A percentile compares a stretch with the other conserved stretches of the same genome.
phyloP scores from a whole-genome alignment of 2,113 vertebrate genomes.

The Gopherus evgoodei region DNA sequence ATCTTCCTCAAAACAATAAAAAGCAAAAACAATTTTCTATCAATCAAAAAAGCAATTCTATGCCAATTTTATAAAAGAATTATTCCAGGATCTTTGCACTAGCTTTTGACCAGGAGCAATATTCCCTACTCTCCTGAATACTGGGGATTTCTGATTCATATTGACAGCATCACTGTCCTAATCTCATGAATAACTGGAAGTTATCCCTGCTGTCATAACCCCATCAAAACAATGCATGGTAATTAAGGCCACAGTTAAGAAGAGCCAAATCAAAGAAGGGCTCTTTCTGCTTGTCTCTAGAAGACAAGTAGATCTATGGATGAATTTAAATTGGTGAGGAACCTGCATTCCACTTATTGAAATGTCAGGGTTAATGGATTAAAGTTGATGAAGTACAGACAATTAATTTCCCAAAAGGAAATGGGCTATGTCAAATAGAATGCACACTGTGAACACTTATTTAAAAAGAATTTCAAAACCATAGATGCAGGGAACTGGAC shows the following conservation, averaged over 20 bases:
- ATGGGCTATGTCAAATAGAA: no score
- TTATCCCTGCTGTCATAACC: not conserved
- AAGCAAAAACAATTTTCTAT: not conserved
- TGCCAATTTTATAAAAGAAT: not conserved
- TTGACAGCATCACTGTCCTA: not conserved
- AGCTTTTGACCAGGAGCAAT: not conserved
- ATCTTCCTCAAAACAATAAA: not conserved
- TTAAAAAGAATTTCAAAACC: not conserved
- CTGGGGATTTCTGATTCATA: not conserved
- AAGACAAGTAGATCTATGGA: not conserved
- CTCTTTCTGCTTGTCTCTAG: not conserved
- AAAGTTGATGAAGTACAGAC: fast-evolving
- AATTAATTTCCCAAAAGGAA: not conserved
- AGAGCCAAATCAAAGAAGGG: not conserved
- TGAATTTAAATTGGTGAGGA: not conserved
- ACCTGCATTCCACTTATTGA: not conserved
- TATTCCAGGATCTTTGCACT: not conserved
- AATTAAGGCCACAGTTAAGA: not conserved
- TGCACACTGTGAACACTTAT: not conserved
- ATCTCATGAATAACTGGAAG: not conserved
- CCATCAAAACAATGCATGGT: not conserved
- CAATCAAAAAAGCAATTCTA: not conserved
- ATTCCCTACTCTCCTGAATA: not conserved
- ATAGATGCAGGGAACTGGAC: not conserved
- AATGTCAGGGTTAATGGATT: fast-evolving